These are phyloP conservation scores for Aurelia aurita complex sp. Pacific DNA, from an alignment of 30 jellyfish, hydroid and myxozoan genomes.

Conservation along the genomic window DNA sequence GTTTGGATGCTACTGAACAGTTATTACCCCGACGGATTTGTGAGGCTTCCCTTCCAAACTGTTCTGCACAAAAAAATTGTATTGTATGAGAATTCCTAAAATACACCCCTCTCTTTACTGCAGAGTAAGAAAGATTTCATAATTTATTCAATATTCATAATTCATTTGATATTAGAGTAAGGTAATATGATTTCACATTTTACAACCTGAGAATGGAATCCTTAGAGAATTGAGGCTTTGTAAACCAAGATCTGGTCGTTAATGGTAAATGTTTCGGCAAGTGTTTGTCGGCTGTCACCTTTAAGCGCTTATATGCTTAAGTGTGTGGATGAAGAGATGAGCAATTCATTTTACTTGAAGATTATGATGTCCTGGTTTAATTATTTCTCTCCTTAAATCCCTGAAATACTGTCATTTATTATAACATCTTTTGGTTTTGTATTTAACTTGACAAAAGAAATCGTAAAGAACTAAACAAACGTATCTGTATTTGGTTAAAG, in stretches of 20 bases:
- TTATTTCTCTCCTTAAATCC: conserved; percentile 57
- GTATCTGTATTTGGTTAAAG: conserved; percentile 62
- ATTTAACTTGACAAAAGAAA: conserved; percentile 60
- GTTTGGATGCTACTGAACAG: too few relatives aligned
- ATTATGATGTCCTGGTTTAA: conserved; percentile 66
- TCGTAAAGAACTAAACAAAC: conserved; percentile 14
- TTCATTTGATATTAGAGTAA: too few relatives aligned
- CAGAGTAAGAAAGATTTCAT: too few relatives aligned
- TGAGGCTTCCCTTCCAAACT: too few relatives aligned
- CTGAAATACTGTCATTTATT: conserved; percentile 77
- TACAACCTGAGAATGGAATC: conserved; percentile 40
- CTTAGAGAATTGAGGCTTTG: conserved; percentile 21
- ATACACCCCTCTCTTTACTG: too few relatives aligned
- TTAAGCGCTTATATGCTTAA: conserved; percentile 57
- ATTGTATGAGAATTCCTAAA: too few relatives aligned
- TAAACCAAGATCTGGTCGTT: too few relatives aligned
- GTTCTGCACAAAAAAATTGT: too few relatives aligned
- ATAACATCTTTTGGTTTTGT: conserved; percentile 58
- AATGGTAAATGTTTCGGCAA: conserved; percentile 48
- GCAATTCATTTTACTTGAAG: conserved; percentile 43
- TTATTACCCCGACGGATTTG: too few relatives aligned
- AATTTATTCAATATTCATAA: too few relatives aligned
- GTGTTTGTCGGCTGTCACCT: conserved; percentile 81
- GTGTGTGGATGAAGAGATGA: conserved; percentile 72
- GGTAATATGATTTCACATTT: background rate